These are phyloP conservation scores for Willowsia nigromaculata DNA, from an alignment of 2,888 invertebrate species.

Conservation along the genomic window DNA sequence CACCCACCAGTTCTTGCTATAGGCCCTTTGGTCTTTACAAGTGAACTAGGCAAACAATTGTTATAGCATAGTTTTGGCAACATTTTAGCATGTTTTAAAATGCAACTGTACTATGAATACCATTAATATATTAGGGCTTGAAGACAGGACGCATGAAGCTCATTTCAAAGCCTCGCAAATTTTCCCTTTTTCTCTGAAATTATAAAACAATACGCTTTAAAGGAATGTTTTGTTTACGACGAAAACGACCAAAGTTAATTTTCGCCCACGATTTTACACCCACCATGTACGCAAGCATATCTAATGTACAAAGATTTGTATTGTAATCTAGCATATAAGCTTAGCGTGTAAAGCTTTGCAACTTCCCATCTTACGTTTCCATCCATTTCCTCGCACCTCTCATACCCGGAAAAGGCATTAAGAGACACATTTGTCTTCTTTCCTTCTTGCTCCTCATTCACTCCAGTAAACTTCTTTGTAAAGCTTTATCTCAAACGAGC, in stretches of 20 bases:
- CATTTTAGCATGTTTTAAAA: too few relatives aligned
- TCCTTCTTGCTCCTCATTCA: not conserved
- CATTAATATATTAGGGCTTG: too few relatives aligned
- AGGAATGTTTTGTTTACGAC: not conserved
- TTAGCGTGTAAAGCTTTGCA: not conserved
- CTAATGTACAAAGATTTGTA: not conserved
- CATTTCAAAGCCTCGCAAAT: too few relatives aligned
- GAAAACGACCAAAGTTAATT: not conserved
- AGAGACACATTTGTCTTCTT: conserved; percentile 13
- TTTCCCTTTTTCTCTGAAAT: not conserved
- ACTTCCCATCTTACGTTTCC: not conserved
- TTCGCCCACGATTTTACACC: not conserved
- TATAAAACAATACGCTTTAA: too few relatives aligned
- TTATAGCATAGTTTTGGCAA: too few relatives aligned
- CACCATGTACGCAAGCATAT: not conserved
- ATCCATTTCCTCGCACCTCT: not conserved
- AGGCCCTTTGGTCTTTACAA: too few relatives aligned
- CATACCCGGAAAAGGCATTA: not conserved
- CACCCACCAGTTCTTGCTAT: too few relatives aligned
- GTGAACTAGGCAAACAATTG: too few relatives aligned
- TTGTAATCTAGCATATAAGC: not conserved
- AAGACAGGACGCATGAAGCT: too few relatives aligned
- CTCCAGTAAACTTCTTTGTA: not conserved
- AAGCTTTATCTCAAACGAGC: conserved; percentile 6
- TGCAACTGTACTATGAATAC: too few relatives aligned